phyloP scores from a whole-genome alignment of 2,113 vertebrate species.

The Sakesphorus luctuosus region DNA sequence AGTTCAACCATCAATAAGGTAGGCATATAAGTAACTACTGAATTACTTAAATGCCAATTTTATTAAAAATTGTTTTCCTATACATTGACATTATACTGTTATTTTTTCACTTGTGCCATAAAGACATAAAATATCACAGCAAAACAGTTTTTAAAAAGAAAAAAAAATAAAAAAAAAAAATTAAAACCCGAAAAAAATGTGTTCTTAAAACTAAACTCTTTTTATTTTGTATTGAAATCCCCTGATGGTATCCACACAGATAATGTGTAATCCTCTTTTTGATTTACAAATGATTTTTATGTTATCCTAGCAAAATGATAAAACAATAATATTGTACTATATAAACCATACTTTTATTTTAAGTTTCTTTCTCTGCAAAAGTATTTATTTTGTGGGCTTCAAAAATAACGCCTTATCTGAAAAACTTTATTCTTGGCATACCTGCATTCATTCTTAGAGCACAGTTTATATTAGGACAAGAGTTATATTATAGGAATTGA shows the following conservation, averaged over 20 bases:
- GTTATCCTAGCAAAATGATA: background rate
- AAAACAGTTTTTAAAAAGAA: background rate
- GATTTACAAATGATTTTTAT: background rate
- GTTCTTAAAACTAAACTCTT: background rate
- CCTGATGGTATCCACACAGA: background rate
- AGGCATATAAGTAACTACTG: background rate
- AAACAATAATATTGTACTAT: background rate
- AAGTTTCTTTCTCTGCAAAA: background rate
- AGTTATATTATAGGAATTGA: background rate
- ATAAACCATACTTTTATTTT: background rate
- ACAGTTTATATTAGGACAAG: background rate
- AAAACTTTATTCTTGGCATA: background rate
- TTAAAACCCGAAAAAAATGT: background rate
- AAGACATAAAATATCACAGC: background rate
- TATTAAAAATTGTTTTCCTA: background rate
- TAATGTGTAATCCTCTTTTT: background rate
- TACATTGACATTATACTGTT: background rate
- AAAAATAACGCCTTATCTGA: background rate
- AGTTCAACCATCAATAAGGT: background rate
- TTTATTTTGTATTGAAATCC: background rate
- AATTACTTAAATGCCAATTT: background rate
- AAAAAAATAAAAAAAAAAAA: accelerated
- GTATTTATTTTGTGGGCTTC: background rate
- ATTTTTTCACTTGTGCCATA: background rate
- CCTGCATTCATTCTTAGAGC: background rate